Evolutionary conservation across 2,797 vertebrate species (phyloP).

Genomic region (Crenichthys baileyi): DNA sequence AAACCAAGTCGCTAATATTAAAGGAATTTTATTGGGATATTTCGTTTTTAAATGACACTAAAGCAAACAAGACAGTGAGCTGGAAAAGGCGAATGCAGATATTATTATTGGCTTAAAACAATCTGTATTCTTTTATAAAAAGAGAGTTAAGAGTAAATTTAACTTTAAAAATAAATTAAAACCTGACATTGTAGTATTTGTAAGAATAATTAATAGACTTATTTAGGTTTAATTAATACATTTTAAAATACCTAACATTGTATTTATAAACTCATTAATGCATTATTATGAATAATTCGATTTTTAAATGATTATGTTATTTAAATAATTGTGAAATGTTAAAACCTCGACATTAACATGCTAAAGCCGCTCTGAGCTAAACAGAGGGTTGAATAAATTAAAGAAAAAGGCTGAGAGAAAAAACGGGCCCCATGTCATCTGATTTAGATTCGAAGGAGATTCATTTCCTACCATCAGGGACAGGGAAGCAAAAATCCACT

Average conservation of each 20-base stretch:
- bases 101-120: neutral
- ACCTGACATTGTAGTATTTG: neutral
- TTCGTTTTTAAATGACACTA: neutral
- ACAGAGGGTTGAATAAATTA: conserved; percentile 63
- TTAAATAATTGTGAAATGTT: neutral
- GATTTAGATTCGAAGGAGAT: conserved; percentile 44
- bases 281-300: neutral
- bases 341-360: conserved; percentile 24
- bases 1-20: neutral
- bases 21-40: neutral
- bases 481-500: neutral
- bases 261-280: neutral
- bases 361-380: conserved; percentile 37
- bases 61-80: neutral
- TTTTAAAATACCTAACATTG: neutral
- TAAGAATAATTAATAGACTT: neutral
- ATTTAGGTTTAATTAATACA: neutral
- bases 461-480: conserved; percentile 42
- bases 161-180: neutral
- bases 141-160: neutral
- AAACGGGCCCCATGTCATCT: conserved; percentile 56
- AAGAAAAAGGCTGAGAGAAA: neutral
- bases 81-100: neutral
- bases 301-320: neutral
- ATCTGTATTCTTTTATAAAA: neutral